Base-by-base conservation (phyloP, 2,113 vertebrate genomes). In the Naja naja region DNA sequence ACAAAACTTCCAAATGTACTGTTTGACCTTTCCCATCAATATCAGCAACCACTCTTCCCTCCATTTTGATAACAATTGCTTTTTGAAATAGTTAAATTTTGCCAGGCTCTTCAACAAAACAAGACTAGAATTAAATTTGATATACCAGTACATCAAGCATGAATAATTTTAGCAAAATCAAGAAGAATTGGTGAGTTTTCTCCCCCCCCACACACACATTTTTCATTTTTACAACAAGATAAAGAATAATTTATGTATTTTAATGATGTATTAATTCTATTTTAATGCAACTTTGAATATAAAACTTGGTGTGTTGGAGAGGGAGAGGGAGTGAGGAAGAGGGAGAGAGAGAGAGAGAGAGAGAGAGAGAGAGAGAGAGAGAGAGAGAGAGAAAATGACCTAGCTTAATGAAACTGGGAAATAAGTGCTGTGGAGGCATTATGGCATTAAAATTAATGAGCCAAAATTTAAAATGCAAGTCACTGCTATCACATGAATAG, bases 11-110 rank as follows among this genome's bases (percentile, higher is more conserved):
- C 85, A 93, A 34, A 91, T 86, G 54, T 93, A 49, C 74, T 87
- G 30, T 95, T 92, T 95, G n/a, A 22, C 89, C 94, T 88, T 81
- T 64, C n/a, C 88, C 88, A 94, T 34, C 89, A 93, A 90, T 39
- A 69, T 49, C 53, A 91, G n/a, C 93, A 88, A 93, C 30, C 90
- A 93, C 90, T 86, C 54, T 52, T 49, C n/a, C 52, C 91, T 64
- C 20, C 56, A 16, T 94, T 94, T 93, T 64, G 43, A 0, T 4
- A 4, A 92, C 25, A 56, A 47, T 64, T 94, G 16, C 0, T 34
- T 56, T 89, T 9, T 9, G 53, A 9, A 89, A 89, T 25, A 43
- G 9, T 56, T 56, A 23, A 23, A 34, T 43, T 81, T 92, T 90
- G 94, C 43, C 91, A 85, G 4, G 0, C 25, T 27, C 0, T 0